These are phyloP conservation scores for Onychostruthus taczanowskii DNA, from an alignment of 2,113 vertebrate genomes.

Conservation along the genomic window DNA sequence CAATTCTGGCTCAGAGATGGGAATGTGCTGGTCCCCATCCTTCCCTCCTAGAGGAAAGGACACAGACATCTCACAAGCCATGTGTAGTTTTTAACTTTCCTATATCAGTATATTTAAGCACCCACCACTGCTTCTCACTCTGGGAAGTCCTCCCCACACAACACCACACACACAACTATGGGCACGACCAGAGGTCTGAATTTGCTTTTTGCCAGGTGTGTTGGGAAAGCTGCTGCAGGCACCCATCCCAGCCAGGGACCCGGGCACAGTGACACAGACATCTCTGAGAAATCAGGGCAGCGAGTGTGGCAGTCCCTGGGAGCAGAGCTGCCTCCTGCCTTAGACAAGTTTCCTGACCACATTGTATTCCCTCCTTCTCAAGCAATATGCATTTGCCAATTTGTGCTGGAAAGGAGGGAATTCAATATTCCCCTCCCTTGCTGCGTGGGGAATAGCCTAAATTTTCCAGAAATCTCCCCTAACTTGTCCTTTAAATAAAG, in stretches of 20 bases:
- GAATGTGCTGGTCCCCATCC: background rate
- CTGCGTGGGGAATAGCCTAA: background rate
- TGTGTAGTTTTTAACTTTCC: rapidly evolving
- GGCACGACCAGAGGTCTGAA: rapidly evolving
- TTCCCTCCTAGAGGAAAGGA: background rate
- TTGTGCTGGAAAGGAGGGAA: conserved; percentile 4
- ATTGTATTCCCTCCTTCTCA: background rate
- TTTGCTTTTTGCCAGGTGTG: background rate
- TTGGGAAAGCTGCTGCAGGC: background rate
- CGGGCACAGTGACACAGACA: background rate
- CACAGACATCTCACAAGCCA: background rate
- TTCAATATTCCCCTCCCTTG: background rate
- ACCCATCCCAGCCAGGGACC: background rate
- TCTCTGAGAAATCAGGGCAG: rapidly evolving
- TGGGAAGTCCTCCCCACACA: background rate
- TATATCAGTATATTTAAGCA: background rate
- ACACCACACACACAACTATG: rapidly evolving
- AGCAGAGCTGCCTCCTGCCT: background rate
- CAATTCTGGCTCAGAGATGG: background rate
- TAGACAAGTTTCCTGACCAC: background rate
- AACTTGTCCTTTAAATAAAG: conserved; percentile 3
- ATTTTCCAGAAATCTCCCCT: conserved; percentile 25
- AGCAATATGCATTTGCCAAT: background rate
- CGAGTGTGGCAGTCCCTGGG: rapidly evolving
- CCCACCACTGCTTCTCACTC: rapidly evolving